Percentiles rank a stretch among this genome's conserved stretches.
These are phyloP conservation scores for Bombylius major DNA, from an alignment of 2,888 invertebrate genomes.

Conservation along the genomic window DNA sequence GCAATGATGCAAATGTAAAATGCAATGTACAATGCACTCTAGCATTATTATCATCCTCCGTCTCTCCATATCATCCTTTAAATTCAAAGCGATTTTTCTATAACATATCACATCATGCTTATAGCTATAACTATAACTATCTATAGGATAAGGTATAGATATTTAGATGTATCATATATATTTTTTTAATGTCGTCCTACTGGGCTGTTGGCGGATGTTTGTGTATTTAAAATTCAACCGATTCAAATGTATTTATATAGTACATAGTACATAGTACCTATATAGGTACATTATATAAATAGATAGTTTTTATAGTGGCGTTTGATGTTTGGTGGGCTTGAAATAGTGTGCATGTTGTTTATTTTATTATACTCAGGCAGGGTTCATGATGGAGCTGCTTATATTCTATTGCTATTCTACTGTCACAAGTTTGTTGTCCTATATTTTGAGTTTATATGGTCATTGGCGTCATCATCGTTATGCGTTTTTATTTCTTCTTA, in stretches of 20 bases:
- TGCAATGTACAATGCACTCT: neutral
- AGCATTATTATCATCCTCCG: too few relatives aligned
- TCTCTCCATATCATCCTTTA: too few relatives aligned
- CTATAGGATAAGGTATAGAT: too few relatives aligned
- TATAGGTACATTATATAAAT: too few relatives aligned
- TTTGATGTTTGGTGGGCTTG: neutral
- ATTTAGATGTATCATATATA: neutral
- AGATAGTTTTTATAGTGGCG: neutral
- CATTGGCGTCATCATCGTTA: slow-evolving; percentile 11
- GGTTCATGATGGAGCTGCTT: neutral
- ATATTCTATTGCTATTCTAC: neutral
- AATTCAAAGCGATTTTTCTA: too few relatives aligned
- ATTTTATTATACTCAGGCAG: neutral
- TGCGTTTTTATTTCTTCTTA: slow-evolving; percentile 2
- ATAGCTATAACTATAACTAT: too few relatives aligned
- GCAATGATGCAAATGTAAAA: neutral
- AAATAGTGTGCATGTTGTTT: neutral
- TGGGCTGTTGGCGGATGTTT: neutral
- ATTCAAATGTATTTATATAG: too few relatives aligned
- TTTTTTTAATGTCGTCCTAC: neutral
- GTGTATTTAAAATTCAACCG: neutral
- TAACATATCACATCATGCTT: too few relatives aligned
- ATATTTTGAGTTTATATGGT: slow-evolving; percentile 12
- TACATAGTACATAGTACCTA: too few relatives aligned
- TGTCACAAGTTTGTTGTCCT: slow-evolving; percentile 14